Evolutionary conservation across 2,888 invertebrate genomes (phyloP).

Genomic region (Pyrocoelia pectoralis): DNA sequence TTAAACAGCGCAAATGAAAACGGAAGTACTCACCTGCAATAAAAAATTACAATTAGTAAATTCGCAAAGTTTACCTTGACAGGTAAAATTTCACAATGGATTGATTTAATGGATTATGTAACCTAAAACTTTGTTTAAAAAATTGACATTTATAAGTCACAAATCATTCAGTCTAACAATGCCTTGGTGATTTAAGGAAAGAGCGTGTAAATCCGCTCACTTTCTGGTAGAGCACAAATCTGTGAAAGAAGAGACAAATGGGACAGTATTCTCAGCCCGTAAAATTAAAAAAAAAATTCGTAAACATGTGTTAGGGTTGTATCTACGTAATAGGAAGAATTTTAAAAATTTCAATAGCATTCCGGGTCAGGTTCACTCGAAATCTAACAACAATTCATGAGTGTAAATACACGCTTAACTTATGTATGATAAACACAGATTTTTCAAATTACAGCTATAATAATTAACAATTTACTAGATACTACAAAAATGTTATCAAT

Average conservation of each 20-base stretch:
- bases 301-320: too few species aligned
- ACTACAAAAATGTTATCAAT: too few species aligned
- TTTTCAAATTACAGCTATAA: too few species aligned
- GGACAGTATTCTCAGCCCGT: background rate
- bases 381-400: too few species aligned
- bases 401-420: too few species aligned
- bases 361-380: too few species aligned
- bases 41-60: conserved; percentile 22
- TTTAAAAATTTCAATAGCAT: too few species aligned
- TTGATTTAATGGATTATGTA: background rate
- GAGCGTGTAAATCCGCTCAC: conserved; percentile 40
- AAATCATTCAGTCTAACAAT: conserved; percentile 61
- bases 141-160: conserved; percentile 60
- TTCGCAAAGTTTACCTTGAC: background rate
- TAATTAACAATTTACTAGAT: too few species aligned
- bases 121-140: background rate
- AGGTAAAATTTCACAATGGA: background rate
- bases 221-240: background rate
- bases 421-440: too few species aligned
- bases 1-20: too few species aligned
- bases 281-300: too few species aligned
- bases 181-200: conserved; percentile 58
- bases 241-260: background rate
- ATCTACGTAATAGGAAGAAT: too few species aligned
- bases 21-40: conserved; percentile 43